Conservation (phyloP, 2,797 vertebrate genomes). For the Denticeps clupeoides region DNA sequence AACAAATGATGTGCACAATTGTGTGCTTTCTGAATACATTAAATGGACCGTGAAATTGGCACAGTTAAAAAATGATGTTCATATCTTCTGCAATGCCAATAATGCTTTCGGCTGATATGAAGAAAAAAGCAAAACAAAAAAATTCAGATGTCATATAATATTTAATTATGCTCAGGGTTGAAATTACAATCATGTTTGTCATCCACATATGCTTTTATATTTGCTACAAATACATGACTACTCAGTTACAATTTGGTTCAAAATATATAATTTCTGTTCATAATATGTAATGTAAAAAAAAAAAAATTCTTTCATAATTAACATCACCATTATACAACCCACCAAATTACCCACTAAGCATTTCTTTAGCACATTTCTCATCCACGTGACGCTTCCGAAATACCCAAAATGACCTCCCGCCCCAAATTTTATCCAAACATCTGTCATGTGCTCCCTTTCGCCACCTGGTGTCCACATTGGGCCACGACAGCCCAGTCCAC, state of each 20-base stretch:
- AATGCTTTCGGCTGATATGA: not conserved
- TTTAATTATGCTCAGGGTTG: not conserved
- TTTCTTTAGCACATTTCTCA: not conserved
- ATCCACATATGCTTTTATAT: not conserved
- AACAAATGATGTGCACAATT: too few relatives aligned
- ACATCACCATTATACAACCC: not conserved
- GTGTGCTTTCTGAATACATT: too few relatives aligned
- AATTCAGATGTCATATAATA: not conserved
- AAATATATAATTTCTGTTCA: too few relatives aligned
- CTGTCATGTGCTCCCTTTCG: not conserved
- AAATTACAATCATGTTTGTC: too few relatives aligned
- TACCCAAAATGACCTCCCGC: slow-evolving; percentile 1
- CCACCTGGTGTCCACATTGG: not conserved
- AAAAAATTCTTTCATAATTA: not conserved
- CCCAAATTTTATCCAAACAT: not conserved
- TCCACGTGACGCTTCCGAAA: not conserved
- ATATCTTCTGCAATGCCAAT: too few relatives aligned
- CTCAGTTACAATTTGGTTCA: too few relatives aligned
- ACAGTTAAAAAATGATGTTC: too few relatives aligned
- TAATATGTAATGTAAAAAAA: too few relatives aligned
- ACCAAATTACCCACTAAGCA: not conserved
- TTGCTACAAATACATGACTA: too few relatives aligned
- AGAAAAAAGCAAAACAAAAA: not conserved
- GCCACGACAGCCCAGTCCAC: not conserved
- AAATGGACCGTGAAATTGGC: too few relatives aligned